phyloP scores from a whole-genome alignment of 2,113 vertebrate species.

The Mastomys coucha region DNA sequence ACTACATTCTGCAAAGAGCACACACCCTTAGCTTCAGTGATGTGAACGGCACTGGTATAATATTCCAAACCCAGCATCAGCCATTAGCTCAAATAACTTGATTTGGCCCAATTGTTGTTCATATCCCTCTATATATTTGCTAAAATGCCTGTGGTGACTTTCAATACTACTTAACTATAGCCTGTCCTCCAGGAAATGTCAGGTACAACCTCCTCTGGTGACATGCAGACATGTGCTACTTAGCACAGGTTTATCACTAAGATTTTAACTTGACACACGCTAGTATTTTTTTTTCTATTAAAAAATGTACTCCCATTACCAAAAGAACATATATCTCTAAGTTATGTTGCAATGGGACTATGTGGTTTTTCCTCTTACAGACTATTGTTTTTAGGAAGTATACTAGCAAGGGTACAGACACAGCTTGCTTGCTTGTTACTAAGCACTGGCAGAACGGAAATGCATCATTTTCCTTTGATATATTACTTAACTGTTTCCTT shows the following conservation, averaged over 20 bases:
- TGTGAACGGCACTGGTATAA: conserved; percentile 73
- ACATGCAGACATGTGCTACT: conserved; percentile 74
- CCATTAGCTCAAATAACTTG: conserved; percentile 81
- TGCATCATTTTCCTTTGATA: background rate
- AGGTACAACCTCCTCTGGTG: conserved; percentile 65
- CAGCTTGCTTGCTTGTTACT: background rate
- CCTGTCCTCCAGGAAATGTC: conserved; percentile 78
- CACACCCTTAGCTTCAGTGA: conserved; percentile 51
- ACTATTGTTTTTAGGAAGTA: conserved; percentile 24
- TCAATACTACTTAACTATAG: conserved; percentile 79
- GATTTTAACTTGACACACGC: conserved; percentile 67
- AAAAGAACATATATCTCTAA: conserved; percentile 6
- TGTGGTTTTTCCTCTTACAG: background rate
- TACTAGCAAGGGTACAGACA: background rate
- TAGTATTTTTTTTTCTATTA: conserved; percentile 24
- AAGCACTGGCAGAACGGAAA: background rate
- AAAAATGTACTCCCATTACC: conserved; percentile 8
- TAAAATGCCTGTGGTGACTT: conserved; percentile 75
- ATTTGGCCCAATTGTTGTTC: conserved; percentile 76
- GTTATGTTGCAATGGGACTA: background rate
- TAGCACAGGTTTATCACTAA: conserved; percentile 72
- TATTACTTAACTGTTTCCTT: conserved; percentile 5
- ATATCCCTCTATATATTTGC: conserved; percentile 63
- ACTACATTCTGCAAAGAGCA: conserved; percentile 78
- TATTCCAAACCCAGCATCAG: conserved; percentile 66